A percentile compares a stretch with the other conserved stretches of the same genome.
These are phyloP conservation scores for Oreochromis mossambicus DNA, from an alignment of 2,797 vertebrate species.

Conservation along the genomic window DNA sequence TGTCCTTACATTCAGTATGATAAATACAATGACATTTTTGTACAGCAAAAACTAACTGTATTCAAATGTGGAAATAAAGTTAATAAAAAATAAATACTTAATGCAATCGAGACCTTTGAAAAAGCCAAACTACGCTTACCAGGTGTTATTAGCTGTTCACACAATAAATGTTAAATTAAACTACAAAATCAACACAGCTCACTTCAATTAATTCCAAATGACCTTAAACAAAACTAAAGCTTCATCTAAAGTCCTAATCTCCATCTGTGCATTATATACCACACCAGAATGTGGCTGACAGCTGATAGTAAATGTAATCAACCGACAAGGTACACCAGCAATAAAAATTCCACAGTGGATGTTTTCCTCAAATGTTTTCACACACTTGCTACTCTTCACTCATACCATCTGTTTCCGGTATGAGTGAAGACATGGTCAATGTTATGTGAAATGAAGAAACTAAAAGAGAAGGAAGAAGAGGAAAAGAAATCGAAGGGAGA, in stretches of 20 bases:
- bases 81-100: not conserved
- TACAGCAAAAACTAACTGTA: not conserved
- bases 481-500: not conserved
- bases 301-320: not conserved
- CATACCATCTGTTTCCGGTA: not conserved
- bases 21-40: not conserved
- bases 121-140: not conserved
- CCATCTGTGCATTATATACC: not conserved
- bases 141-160: not conserved
- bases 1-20: not conserved
- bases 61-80: not conserved
- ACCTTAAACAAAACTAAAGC: not conserved
- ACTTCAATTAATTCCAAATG: not conserved
- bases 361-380: not conserved
- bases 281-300: not conserved
- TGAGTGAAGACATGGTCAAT: not conserved
- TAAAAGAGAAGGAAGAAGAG: not conserved
- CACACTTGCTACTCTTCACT: not conserved
- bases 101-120: not conserved
- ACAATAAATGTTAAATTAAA: not conserved
- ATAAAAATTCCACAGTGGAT: not conserved
- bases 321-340: not conserved
- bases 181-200: not conserved
- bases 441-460: not conserved
- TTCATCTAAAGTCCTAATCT: not conserved